Evolutionary conservation across 2,113 vertebrate genomes (phyloP).

Genomic region (Eleginops maclovinus): DNA sequence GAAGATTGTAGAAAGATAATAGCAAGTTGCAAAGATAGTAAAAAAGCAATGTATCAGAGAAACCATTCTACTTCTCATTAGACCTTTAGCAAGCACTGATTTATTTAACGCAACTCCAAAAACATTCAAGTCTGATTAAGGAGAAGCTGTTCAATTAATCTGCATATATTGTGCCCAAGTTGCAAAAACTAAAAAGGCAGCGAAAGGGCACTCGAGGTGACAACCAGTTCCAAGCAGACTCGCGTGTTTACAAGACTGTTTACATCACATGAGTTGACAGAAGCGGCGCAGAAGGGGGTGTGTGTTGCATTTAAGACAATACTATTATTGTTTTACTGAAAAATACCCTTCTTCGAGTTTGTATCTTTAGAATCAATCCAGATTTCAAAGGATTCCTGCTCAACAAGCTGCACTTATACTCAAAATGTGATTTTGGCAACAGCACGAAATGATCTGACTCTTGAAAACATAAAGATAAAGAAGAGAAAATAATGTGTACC

Average conservation of each 20-base stretch:
- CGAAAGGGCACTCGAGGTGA: not conserved
- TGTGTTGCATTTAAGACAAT: not conserved
- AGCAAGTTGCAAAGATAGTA: not conserved
- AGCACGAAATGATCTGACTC: not conserved
- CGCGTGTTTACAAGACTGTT: not conserved
- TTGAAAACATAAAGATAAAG: not conserved
- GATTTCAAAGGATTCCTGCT: not conserved
- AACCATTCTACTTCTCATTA: not conserved
- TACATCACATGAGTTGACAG: not conserved
- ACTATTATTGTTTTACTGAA: not conserved
- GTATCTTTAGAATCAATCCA: not conserved
- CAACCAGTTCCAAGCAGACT: not conserved
- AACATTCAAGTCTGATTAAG: not conserved
- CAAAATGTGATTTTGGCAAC: constrained; percentile 11
- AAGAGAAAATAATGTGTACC: no score
- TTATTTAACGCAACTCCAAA: not conserved
- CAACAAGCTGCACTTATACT: not conserved
- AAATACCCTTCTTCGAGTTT: not conserved
- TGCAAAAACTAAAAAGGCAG: not conserved
- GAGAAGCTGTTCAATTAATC: not conserved
- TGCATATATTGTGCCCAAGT: not conserved
- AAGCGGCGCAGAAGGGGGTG: not conserved
- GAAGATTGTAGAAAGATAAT: not conserved
- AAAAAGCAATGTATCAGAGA: not conserved
- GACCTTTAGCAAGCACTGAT: not conserved